These are phyloP conservation scores for Promerops cafer DNA, from an alignment of 2,113 vertebrate species.

Conservation along the genomic window DNA sequence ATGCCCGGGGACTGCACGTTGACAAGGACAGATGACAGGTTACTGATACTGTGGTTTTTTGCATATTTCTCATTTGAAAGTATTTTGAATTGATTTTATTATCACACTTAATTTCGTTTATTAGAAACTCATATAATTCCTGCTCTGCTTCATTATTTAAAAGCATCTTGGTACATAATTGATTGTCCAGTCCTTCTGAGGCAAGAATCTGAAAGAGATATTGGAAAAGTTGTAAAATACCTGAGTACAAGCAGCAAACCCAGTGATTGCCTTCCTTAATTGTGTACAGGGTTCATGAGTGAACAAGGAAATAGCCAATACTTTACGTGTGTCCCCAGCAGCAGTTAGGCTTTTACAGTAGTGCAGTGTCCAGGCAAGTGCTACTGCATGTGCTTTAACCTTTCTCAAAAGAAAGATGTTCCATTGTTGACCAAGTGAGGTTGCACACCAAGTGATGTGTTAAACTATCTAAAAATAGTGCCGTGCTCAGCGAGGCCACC, in stretches of 20 bases:
- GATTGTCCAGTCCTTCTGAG: background rate
- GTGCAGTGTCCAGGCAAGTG: background rate
- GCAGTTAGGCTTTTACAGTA: background rate
- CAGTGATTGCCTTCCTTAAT: background rate
- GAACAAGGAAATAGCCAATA: background rate
- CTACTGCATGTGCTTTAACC: background rate
- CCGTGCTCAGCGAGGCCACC: background rate
- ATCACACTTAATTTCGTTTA: background rate
- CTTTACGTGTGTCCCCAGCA: background rate
- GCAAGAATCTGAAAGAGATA: background rate
- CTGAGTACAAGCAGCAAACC: background rate
- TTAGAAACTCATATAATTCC: background rate
- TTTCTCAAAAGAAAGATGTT: background rate
- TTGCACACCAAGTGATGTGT: background rate
- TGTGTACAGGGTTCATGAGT: background rate
- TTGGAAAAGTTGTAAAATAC: background rate
- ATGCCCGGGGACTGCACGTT: fast-evolving
- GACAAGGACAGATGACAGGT: background rate
- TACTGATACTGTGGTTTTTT: background rate
- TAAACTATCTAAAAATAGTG: background rate
- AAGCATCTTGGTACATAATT: background rate
- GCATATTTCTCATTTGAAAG: background rate
- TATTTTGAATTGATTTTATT: background rate
- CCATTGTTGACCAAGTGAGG: background rate
- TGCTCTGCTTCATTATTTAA: background rate